Base-by-base conservation (phyloP, 1,140 invertebrate genomes). In the Bombus pascuorum region DNA sequence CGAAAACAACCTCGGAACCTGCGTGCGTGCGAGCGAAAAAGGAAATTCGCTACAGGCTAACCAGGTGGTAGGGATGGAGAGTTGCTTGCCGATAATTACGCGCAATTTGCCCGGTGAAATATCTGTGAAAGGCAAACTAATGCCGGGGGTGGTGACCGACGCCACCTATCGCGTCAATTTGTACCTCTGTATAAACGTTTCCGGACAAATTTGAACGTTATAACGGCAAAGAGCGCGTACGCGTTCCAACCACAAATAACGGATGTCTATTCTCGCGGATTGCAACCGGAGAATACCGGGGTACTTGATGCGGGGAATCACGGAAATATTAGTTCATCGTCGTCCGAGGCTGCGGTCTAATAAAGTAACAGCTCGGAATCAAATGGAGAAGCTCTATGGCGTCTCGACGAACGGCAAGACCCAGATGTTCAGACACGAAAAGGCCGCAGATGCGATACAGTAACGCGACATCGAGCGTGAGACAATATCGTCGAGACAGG, bases 401-500 rank as follows among this genome's bases (percentile, higher is more conserved):
- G n/a, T 28, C 34, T 10, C 75, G 77, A 71, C 37, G 62, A 81
- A 82, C 34, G 57, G 37, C 57, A 59, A 83, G 72, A 85, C 75
- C 71, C 75, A 71, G 73, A 89, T 73, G 87, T 73, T 68, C 72
- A 22, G 71, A 82, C 82, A 74, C 18, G 44, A 42, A 18, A 53
- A 86, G 78, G 66, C 70, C 75, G 84, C 89, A 83, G 81, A 80
- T 70, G 86, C 42, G 72, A 79, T 79, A 74, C 73, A 78, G 65
- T 59, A 78, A 87, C 62, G 70, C 76, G 77, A 83, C 76, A 59
- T 82, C 66, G 83, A 22, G 59, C 59, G 83, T 22, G 47, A 53
- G 47, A 86, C 86, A 89, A 90, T 91, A 91, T 88, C 86, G 86
- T 72, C 74, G 83, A 74, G 71, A 81, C 78, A 75, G 77, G 68